phyloP scores from a whole-genome alignment of 2,888 invertebrate genomes.

The Acholoe squamosa region DNA sequence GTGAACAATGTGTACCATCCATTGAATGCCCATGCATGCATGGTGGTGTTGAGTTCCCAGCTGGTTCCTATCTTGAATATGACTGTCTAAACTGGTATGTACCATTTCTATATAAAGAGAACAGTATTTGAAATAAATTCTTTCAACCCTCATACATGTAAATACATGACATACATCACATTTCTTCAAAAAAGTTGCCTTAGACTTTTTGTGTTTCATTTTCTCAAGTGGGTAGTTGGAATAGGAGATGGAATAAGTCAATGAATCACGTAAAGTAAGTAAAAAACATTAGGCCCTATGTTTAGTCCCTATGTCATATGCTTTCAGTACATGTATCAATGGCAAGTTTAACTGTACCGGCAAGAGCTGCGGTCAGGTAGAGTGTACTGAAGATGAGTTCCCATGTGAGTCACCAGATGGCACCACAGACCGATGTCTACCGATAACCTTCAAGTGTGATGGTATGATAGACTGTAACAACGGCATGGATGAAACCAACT shows the following conservation, averaged over 20 bases:
- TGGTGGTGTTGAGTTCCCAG: constrained; percentile 67
- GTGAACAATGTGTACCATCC: constrained; percentile 68
- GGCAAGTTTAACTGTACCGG: constrained; percentile 74
- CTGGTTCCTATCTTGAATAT: constrained; percentile 65
- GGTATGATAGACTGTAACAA: constrained; percentile 69
- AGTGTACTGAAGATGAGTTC: constrained; percentile 68
- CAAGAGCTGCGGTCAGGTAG: constrained; percentile 68
- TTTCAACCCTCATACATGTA: too few species aligned
- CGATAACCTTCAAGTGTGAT: constrained; percentile 67
- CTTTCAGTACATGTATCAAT: constrained; percentile 72
- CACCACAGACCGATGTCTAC: constrained; percentile 63
- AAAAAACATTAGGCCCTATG: too few species aligned
- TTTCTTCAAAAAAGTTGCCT: too few species aligned
- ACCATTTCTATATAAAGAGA: too few species aligned
- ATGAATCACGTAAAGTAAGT: too few species aligned
- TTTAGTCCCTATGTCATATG: too few species aligned
- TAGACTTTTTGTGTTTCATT: too few species aligned
- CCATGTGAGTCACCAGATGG: constrained; percentile 58
- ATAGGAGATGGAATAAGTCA: too few species aligned
- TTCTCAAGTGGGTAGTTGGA: too few species aligned
- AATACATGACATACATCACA: too few species aligned
- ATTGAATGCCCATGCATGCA: constrained; percentile 71
- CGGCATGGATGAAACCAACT: constrained; percentile 70
- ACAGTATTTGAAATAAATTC: too few species aligned
- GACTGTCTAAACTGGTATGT: constrained; percentile 71